A percentile compares a stretch with the other conserved stretches of the same genome.
These are phyloP conservation scores for Rhabdophis nuchalis DNA, from an alignment of 2,797 vertebrate species.

Conservation along the genomic window DNA sequence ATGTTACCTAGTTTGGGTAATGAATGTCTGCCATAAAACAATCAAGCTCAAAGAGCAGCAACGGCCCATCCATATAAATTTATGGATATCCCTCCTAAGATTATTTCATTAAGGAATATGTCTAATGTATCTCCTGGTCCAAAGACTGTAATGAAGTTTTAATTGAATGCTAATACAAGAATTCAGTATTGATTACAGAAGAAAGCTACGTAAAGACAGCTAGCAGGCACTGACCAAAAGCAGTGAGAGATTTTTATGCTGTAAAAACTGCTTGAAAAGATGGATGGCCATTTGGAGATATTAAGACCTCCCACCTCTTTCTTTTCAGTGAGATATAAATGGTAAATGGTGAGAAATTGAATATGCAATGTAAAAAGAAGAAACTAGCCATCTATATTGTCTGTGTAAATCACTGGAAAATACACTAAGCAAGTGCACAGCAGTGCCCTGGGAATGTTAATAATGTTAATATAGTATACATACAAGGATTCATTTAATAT, in stretches of 20 bases:
- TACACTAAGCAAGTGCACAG: slow-evolving; percentile 5
- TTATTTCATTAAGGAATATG: neutral
- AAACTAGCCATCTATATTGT: neutral
- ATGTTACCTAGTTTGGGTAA: no score
- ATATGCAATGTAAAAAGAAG: neutral
- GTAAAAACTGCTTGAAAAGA: neutral
- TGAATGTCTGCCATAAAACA: no score
- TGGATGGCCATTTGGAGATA: neutral
- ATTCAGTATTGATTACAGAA: neutral
- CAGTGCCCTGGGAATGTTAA: neutral
- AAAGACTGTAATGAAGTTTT: neutral
- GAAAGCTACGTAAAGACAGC: neutral
- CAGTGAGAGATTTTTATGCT: neutral
- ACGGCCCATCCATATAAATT: neutral
- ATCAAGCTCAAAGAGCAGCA: no score
- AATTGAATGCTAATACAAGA: neutral
- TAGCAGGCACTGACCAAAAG: neutral
- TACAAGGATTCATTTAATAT: neutral
- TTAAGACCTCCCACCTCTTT: fast-evolving
- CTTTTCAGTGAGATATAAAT: neutral
- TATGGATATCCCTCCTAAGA: neutral
- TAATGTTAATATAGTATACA: slow-evolving; percentile 16
- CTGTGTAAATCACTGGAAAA: neutral
- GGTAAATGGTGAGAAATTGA: neutral
- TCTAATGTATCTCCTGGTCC: neutral